Conservation (phyloP, 2,113 vertebrate species). For the Romanogobio albipinnatus region DNA sequence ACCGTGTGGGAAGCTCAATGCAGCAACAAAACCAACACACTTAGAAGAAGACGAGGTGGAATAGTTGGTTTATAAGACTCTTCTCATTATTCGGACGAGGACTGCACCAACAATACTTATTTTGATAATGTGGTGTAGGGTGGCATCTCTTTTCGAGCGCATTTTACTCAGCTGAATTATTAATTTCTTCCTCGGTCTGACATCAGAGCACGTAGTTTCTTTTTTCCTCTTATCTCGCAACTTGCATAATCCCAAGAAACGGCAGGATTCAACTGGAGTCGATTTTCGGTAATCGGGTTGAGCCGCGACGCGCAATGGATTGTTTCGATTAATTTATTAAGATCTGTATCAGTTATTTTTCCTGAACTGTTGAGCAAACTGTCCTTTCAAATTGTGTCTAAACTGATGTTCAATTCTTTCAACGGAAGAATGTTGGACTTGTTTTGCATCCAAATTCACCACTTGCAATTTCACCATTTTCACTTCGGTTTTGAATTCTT, state of each 20-base stretch:
- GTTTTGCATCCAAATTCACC: conserved; percentile 53
- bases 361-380: conserved; percentile 43
- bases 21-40: conserved; percentile 57
- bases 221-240: conserved; percentile 43
- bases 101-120: conserved; percentile 41
- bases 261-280: conserved; percentile 41
- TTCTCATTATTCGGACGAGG: conserved; percentile 37
- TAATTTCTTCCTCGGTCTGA: conserved; percentile 58
- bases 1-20: conserved; percentile 57
- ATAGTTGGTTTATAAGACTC: conserved; percentile 48
- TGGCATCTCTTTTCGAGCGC: conserved; percentile 39
- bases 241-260: conserved; percentile 49
- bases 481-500: conserved; percentile 31
- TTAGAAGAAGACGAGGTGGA: conserved; percentile 50
- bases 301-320: conserved; percentile 42
- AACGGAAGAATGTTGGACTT: conserved; percentile 69
- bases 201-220: conserved; percentile 45
- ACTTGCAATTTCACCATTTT: conserved; percentile 48
- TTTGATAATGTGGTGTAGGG: conserved; percentile 5
- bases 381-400: conserved; percentile 30
- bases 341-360: conserved; percentile 33
- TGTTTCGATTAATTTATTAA: conserved; percentile 39
- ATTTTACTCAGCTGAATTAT: conserved; percentile 62
- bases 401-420: conserved; percentile 32
- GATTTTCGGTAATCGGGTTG: conserved; percentile 38